These are phyloP conservation scores for Thera obeliscata DNA, from an alignment of 2,888 invertebrate genomes.

Conservation along the genomic window DNA sequence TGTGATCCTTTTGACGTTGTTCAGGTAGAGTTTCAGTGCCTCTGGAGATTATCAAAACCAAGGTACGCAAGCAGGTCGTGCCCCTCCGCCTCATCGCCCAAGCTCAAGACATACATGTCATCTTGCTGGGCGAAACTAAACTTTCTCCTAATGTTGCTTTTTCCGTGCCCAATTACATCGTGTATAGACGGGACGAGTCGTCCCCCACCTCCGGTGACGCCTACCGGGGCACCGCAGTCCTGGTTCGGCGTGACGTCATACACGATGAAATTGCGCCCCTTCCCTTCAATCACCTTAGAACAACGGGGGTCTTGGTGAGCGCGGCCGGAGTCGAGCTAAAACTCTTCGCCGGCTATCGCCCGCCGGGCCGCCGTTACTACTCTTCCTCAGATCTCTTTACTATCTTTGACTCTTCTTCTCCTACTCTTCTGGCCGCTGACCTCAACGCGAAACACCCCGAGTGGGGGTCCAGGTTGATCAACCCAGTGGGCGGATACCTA, in stretches of 20 bases:
- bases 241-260: constrained; percentile 11
- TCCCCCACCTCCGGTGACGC: not conserved
- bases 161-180: not conserved
- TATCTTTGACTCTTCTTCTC: not conserved
- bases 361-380: not conserved
- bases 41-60: no score
- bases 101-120: not conserved
- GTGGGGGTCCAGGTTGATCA: not conserved
- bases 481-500: not conserved
- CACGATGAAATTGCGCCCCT: constrained; percentile 10
- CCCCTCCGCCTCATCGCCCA: constrained; percentile 11
- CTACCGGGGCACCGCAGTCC: constrained; percentile 10
- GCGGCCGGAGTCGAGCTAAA: not conserved
- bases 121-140: not conserved
- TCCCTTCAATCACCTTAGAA: not conserved
- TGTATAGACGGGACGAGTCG: constrained; percentile 6
- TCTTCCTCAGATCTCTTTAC: not conserved
- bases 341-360: not conserved
- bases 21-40: no score
- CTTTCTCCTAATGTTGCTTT: not conserved
- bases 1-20: no score
- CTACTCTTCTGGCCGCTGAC: not conserved
- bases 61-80: not conserved
- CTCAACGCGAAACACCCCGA: not conserved
- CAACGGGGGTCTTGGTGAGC: constrained; percentile 1